Conservation (phyloP, 2,113 vertebrate species). For the Rallus limicola region DNA sequence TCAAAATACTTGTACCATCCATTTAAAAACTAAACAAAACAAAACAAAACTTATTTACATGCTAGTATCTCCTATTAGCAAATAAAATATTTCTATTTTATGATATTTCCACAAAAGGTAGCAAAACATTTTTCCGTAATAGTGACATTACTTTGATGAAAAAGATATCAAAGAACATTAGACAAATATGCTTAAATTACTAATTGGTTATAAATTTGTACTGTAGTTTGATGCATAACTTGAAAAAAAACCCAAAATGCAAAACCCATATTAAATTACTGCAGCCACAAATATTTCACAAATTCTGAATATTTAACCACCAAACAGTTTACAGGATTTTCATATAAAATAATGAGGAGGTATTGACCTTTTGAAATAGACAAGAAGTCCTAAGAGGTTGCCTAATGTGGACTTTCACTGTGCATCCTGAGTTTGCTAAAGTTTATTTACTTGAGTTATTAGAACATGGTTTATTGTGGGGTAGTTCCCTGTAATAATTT, state of each 20-base stretch:
- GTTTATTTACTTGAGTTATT: neutral
- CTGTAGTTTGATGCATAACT: neutral
- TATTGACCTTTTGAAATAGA: neutral
- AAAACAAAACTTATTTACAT: neutral
- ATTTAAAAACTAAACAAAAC: neutral
- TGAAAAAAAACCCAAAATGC: neutral
- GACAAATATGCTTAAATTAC: neutral
- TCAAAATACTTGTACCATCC: neutral
- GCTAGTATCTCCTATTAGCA: neutral
- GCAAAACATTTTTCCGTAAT: neutral
- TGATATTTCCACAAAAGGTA: neutral
- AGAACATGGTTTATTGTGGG: neutral
- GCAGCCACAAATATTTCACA: accelerated
- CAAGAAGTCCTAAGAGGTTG: neutral
- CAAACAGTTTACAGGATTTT: neutral
- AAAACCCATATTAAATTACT: neutral
- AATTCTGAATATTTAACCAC: neutral
- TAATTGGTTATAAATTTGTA: neutral
- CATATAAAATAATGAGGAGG: neutral
- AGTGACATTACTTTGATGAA: neutral
- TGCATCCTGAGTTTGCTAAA: neutral
- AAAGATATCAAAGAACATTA: neutral
- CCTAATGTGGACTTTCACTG: neutral
- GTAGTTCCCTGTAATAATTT: neutral
- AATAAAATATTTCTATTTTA: neutral